These are phyloP conservation scores for Megaceryle torquata DNA, from an alignment of 2,113 vertebrate genomes.

Conservation along the genomic window DNA sequence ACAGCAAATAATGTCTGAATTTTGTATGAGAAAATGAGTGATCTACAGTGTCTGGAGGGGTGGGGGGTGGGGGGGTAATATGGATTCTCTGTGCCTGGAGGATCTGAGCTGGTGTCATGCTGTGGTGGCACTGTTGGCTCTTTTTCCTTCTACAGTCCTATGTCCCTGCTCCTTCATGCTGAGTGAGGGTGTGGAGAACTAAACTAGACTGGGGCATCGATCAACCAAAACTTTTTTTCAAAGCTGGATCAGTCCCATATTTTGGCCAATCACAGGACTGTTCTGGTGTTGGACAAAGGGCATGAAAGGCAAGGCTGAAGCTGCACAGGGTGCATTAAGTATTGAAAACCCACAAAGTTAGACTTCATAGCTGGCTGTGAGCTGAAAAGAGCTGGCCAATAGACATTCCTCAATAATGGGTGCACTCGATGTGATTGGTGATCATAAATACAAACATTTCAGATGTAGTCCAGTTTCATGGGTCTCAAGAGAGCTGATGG, in stretches of 20 bases:
- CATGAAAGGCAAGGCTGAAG: not conserved
- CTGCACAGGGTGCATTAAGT: not conserved
- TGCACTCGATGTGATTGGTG: not conserved
- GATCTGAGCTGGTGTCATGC: not conserved
- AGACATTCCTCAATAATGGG: not conserved
- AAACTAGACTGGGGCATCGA: not conserved
- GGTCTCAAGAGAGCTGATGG: accelerated
- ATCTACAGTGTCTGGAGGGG: too few species aligned
- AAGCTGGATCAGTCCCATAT: not conserved
- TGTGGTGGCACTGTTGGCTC: not conserved
- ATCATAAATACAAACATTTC: not conserved
- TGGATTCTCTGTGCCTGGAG: not conserved
- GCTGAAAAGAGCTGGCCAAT: not conserved
- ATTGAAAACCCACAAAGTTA: not conserved
- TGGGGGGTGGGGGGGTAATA: too few species aligned
- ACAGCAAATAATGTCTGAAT: not conserved
- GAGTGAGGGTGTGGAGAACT: not conserved
- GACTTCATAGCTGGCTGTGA: not conserved
- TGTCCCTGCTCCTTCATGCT: not conserved
- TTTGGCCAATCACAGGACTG: not conserved
- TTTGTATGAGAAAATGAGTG: not conserved
- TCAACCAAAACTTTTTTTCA: not conserved
- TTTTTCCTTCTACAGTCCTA: not conserved
- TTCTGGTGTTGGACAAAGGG: not conserved
- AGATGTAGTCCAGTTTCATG: accelerated